Percentiles rank a stretch among this genome's conserved stretches.
Evolutionary conservation across 1,140 invertebrate genomes (phyloP).

Genomic region (Lepidurus packardi): DNA sequence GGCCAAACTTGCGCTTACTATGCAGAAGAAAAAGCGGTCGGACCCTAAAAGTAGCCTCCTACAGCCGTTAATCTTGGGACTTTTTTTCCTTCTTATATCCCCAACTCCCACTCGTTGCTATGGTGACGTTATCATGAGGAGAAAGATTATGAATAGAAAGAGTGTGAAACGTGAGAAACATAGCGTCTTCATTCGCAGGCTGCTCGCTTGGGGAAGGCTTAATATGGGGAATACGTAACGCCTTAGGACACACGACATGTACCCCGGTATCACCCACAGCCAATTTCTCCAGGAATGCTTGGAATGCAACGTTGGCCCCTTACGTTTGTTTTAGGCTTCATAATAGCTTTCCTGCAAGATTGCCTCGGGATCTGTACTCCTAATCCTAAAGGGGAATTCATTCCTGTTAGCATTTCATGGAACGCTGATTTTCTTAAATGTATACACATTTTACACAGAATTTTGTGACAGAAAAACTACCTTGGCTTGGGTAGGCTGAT

Average conservation of each 20-base stretch:
- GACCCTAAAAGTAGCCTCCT: constrained; percentile 21
- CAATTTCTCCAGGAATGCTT: not conserved
- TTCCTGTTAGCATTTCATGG: no score
- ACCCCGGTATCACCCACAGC: not conserved
- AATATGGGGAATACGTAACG: not conserved
- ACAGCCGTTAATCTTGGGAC: not conserved
- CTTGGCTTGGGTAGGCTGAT: no score
- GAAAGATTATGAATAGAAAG: constrained; percentile 4
- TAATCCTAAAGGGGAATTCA: no score
- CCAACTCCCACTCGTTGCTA: constrained; percentile 5
- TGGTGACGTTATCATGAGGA: not conserved
- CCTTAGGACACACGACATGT: not conserved
- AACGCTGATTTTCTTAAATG: no score
- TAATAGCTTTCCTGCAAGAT: not conserved
- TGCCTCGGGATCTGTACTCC: no score
- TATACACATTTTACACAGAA: no score
- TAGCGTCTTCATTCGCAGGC: constrained; percentile 1
- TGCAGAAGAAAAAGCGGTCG: not conserved
- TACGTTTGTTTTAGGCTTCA: not conserved
- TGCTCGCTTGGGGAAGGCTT: not conserved
- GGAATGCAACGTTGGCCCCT: not conserved
- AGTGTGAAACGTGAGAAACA: constrained; percentile 7
- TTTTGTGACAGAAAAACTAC: no score
- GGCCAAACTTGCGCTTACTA: not conserved
- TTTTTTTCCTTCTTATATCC: not conserved